A percentile compares a stretch with the other conserved stretches of the same genome.
These are phyloP conservation scores for Pollenia angustigena DNA, from an alignment of 2,888 invertebrate genomes.

Conservation along the genomic window DNA sequence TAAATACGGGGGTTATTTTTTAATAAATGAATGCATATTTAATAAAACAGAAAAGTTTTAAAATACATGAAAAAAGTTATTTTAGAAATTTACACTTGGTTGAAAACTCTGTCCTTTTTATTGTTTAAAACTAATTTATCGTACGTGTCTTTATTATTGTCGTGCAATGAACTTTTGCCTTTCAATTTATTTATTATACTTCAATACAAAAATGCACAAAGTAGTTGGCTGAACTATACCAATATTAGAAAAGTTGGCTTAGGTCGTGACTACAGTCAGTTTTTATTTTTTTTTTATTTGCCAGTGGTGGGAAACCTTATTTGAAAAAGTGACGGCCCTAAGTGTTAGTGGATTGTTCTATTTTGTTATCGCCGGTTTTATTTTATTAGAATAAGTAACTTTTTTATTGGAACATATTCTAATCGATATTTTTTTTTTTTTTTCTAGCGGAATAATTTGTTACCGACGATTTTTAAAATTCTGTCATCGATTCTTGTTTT, in stretches of 20 bases:
- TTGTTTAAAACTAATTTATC: slow-evolving; percentile 6
- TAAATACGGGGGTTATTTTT: too few species aligned
- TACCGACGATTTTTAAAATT: too few species aligned
- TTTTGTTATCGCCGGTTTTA: too few species aligned
- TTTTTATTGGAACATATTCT: too few species aligned
- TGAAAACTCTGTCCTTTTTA: not conserved
- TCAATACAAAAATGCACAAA: slow-evolving; percentile 35
- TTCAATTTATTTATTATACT: slow-evolving; percentile 45
- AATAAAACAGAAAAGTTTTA: not conserved
- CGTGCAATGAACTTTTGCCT: slow-evolving; percentile 68
- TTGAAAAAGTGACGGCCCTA: not conserved
- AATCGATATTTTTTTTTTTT: too few species aligned
- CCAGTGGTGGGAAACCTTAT: slow-evolving; percentile 27
- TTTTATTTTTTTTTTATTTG: slow-evolving; percentile 53
- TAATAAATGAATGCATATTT: not conserved
- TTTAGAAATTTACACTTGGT: too few species aligned
- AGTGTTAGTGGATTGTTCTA: not conserved
- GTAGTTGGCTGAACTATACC: slow-evolving; percentile 72
- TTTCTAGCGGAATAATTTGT: too few species aligned
- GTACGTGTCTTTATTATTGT: slow-evolving; percentile 57
- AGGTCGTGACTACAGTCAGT: slow-evolving; percentile 73
- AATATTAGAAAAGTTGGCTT: slow-evolving; percentile 77
- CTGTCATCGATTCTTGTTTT: too few species aligned
- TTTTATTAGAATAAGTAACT: too few species aligned
- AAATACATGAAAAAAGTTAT: not conserved